Evolutionary conservation across 1,140 invertebrate genomes (phyloP).

Genomic region (Drosophila nasuta): DNA sequence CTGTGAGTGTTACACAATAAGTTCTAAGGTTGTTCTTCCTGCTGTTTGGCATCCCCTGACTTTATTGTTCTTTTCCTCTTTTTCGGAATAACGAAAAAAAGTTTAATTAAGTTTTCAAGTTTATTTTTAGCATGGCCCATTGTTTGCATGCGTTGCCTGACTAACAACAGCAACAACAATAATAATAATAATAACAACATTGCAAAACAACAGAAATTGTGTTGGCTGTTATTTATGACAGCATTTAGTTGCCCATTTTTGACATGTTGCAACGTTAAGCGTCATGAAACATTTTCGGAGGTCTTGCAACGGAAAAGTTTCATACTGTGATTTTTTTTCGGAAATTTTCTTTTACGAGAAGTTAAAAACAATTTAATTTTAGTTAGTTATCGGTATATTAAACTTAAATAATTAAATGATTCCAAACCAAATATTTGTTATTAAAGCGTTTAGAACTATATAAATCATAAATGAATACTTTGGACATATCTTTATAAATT

Average conservation of each 20-base stretch:
- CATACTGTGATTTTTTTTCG: slow-evolving; percentile 15
- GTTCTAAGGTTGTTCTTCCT: slow-evolving; percentile 12
- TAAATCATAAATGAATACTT: no score
- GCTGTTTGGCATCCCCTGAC: slow-evolving; percentile 44
- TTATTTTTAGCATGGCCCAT: slow-evolving; percentile 70
- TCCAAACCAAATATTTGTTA: no score
- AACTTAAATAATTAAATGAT: no score
- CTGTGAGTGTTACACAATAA: slow-evolving; percentile 23
- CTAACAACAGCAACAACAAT: slow-evolving; percentile 18
- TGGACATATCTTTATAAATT: no score
- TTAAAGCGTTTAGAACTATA: no score
- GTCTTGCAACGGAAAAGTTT: slow-evolving; percentile 29
- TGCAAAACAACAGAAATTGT: slow-evolving; percentile 45
- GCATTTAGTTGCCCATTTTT: slow-evolving; percentile 75
- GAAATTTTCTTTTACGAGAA: no score
- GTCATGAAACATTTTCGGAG: slow-evolving; percentile 29
- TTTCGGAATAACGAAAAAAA: slow-evolving; percentile 47
- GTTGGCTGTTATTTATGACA: slow-evolving; percentile 71
- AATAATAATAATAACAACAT: slow-evolving; percentile 20
- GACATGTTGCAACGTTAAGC: slow-evolving; percentile 27
- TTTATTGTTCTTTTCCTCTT: slow-evolving; percentile 19
- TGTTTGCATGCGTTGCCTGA: slow-evolving; percentile 62
- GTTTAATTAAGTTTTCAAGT: slow-evolving; percentile 79
- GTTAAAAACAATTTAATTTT: no score
- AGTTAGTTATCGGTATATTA: no score